phyloP scores from a whole-genome alignment of 2,888 invertebrate genomes.

The Hemithea aestivaria region DNA sequence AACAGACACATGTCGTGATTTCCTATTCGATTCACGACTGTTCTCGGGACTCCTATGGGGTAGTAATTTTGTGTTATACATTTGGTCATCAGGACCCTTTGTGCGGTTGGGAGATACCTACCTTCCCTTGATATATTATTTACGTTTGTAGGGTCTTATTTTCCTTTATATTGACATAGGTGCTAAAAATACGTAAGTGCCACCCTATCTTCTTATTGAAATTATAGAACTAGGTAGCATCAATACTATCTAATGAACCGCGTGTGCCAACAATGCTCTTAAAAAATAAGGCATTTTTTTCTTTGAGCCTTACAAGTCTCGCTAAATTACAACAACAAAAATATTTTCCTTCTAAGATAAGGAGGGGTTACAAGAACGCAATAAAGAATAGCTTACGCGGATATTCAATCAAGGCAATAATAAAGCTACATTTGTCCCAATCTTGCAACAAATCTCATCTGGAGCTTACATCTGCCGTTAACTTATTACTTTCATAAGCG shows the following conservation, averaged over 20 bases:
- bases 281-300: no score
- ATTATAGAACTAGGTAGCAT: no score
- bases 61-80: conserved; percentile 9
- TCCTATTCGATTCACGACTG: conserved; percentile 15
- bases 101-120: background rate
- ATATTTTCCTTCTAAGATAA: conserved; percentile 23
- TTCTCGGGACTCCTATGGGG: conserved; percentile 6
- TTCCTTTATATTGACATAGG: no score
- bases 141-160: no score
- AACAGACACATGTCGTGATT: conserved; percentile 23
- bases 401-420: conserved; percentile 2
- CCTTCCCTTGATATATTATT: no score
- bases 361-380: conserved; percentile 23
- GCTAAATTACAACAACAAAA: conserved; percentile 15
- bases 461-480: conserved; percentile 33
- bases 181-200: no score
- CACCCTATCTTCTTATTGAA: no score
- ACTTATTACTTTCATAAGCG: conserved; percentile 47
- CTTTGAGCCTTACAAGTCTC: no score
- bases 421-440: conserved; percentile 15
- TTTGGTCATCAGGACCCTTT: conserved; percentile 8
- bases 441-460: conserved; percentile 32
- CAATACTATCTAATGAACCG: no score
- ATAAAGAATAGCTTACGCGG: conserved; percentile 9
- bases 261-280: no score